Conservation (phyloP, 2,888 invertebrate species). For the Leptopilina syphax region DNA sequence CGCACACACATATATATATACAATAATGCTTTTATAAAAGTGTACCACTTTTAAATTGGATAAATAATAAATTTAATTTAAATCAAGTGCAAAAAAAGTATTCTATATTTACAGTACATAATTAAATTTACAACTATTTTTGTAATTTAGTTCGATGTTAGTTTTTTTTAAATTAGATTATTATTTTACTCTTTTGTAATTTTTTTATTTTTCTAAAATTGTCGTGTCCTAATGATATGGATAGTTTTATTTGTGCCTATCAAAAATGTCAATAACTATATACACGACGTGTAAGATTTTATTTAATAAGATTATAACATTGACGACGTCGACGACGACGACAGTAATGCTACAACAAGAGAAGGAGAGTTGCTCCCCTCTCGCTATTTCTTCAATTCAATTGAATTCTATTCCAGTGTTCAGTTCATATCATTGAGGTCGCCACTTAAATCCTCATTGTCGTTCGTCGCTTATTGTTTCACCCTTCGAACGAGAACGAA, state of each 20-base stretch:
- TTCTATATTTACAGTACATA: too few species aligned
- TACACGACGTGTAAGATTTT: slow-evolving; percentile 3
- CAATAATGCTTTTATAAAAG: neutral
- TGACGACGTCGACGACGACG: slow-evolving; percentile 54
- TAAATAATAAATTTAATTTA: too few species aligned
- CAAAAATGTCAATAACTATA: slow-evolving; percentile 12
- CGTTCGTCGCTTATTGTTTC: slow-evolving; percentile 76
- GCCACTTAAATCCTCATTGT: slow-evolving; percentile 77
- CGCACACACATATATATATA: neutral
- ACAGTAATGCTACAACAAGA: slow-evolving; percentile 63
- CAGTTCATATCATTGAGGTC: slow-evolving; percentile 77
- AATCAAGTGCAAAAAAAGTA: too few species aligned
- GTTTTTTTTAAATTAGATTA: too few species aligned
- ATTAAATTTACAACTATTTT: too few species aligned
- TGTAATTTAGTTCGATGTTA: too few species aligned
- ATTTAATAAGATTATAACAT: slow-evolving; percentile 42
- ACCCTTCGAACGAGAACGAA: slow-evolving; percentile 71
- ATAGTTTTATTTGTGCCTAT: neutral
- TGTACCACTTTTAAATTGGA: neutral
- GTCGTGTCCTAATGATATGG: neutral
- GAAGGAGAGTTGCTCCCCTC: slow-evolving; percentile 62
- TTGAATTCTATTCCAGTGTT: slow-evolving; percentile 76
- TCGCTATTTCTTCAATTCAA: slow-evolving; percentile 75
- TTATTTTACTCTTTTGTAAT: neutral
- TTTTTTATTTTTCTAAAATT: neutral